phyloP scores from a whole-genome alignment of 2,888 invertebrate genomes.

The Nomada fucata region DNA sequence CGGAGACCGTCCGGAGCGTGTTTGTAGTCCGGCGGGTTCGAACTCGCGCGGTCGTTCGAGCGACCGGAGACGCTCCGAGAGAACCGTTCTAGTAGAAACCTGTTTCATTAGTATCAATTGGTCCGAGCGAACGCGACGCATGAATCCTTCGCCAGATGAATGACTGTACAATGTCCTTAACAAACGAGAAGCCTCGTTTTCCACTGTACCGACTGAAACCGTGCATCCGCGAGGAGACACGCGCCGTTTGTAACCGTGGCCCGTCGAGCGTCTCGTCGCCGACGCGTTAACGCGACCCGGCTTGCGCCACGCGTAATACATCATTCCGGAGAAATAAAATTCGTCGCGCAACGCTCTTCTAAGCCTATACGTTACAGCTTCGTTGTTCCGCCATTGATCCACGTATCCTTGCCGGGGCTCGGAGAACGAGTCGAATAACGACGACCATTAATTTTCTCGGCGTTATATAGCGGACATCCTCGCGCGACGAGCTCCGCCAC shows the following conservation, averaged over 20 bases:
- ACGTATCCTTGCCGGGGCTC: constrained; percentile 46
- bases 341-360: constrained; percentile 59
- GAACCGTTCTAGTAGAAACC: constrained; percentile 5
- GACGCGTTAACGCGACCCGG: constrained; percentile 46
- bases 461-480: constrained; percentile 68
- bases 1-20: too few species aligned
- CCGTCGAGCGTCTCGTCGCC: constrained; percentile 59
- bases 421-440: constrained; percentile 70
- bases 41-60: background rate
- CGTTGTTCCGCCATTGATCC: constrained; percentile 63
- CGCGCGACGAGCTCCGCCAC: constrained; percentile 51
- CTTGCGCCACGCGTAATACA: constrained; percentile 51
- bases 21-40: background rate
- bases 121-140: background rate
- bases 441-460: constrained; percentile 71
- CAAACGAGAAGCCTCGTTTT: constrained; percentile 48
- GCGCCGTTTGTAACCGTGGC: constrained; percentile 10
- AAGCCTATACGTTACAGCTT: constrained; percentile 50
- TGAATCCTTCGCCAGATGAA: constrained; percentile 31
- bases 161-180: constrained; percentile 28
- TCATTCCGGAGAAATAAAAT: constrained; percentile 63
- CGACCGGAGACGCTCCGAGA: background rate
- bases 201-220: constrained; percentile 22
- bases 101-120: constrained; percentile 26
- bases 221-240: constrained; percentile 32